phyloP scores from a whole-genome alignment of 2,113 vertebrate species.

The Gadus macrocephalus region DNA sequence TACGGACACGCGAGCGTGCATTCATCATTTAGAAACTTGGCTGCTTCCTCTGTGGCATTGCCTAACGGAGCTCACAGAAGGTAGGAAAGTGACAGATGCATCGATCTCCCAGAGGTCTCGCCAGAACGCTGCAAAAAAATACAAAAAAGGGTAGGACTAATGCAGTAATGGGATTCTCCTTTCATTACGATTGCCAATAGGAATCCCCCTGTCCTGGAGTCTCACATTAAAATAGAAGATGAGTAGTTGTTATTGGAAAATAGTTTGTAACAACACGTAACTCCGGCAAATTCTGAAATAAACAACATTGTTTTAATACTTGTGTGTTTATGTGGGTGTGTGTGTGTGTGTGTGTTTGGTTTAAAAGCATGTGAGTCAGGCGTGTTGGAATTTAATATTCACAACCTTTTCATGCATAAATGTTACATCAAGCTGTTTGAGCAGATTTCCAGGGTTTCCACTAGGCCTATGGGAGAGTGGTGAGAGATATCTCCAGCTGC shows the following conservation, averaged over 20 bases:
- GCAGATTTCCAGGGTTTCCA: too few species aligned
- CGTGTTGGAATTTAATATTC: not conserved
- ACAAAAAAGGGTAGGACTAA: constrained; percentile 15
- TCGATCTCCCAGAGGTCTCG: constrained; percentile 60
- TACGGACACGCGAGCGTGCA: constrained; percentile 43
- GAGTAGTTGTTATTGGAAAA: too few species aligned
- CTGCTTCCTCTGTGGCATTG: constrained; percentile 41
- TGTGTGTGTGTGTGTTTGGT: too few species aligned
- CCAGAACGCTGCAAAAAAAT: constrained; percentile 52
- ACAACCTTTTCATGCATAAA: too few species aligned
- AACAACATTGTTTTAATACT: too few species aligned
- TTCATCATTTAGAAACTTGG: constrained; percentile 66
- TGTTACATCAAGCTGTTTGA: too few species aligned
- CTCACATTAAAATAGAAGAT: too few species aligned
- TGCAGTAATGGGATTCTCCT: not conserved
- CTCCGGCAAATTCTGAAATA: too few species aligned
- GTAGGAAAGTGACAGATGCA: constrained; percentile 57
- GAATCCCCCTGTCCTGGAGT: too few species aligned
- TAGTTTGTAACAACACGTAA: too few species aligned
- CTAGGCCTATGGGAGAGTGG: not conserved
- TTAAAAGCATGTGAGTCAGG: constrained; percentile 15
- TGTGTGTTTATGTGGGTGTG: too few species aligned
- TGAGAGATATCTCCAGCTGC: constrained; percentile 12
- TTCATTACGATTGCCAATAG: too few species aligned
- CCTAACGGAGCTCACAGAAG: constrained; percentile 59